phyloP scores from a whole-genome alignment of 1,140 invertebrate species.

The Drosophila ogumai region DNA sequence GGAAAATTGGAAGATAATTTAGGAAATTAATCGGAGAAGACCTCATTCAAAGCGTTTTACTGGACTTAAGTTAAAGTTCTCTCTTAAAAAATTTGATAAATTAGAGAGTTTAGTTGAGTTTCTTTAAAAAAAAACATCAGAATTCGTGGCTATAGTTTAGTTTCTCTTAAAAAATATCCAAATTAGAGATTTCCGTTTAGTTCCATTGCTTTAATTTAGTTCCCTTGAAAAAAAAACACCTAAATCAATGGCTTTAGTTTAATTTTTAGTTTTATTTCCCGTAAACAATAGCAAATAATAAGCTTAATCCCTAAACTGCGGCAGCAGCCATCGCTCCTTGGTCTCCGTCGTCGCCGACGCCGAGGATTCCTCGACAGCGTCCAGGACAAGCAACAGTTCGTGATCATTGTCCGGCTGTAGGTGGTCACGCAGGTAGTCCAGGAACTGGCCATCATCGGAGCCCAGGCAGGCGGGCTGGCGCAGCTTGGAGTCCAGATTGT shows the following conservation, averaged over 20 bases:
- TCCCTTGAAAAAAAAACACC: neutral
- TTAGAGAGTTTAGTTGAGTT: neutral
- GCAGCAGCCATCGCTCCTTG: slow-evolving; percentile 24
- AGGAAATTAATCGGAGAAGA: neutral
- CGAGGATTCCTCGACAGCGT: neutral
- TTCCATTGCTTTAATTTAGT: neutral
- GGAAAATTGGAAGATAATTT: neutral
- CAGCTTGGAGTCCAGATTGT: slow-evolving; percentile 52
- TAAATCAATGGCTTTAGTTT: neutral
- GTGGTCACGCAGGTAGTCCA: slow-evolving; percentile 7
- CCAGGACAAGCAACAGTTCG: slow-evolving; percentile 39
- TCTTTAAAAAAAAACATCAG: no score
- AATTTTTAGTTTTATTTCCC: slow-evolving; percentile 8
- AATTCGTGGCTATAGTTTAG: no score
- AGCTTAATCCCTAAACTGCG: slow-evolving; percentile 27
- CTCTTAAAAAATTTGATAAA: neutral
- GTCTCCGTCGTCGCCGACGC: neutral
- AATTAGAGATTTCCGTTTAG: neutral
- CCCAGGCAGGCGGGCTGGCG: slow-evolving; percentile 24
- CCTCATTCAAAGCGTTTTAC: neutral
- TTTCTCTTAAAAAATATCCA: neutral
- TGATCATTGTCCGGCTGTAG: slow-evolving; percentile 21
- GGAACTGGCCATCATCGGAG: slow-evolving; percentile 26
- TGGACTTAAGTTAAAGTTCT: neutral
- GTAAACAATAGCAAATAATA: neutral